Percentiles rank a stretch among this genome's conserved stretches.
Conservation (phyloP, 92 coral and sea anemone species). For the Anthopleura xanthogrammica region DNA sequence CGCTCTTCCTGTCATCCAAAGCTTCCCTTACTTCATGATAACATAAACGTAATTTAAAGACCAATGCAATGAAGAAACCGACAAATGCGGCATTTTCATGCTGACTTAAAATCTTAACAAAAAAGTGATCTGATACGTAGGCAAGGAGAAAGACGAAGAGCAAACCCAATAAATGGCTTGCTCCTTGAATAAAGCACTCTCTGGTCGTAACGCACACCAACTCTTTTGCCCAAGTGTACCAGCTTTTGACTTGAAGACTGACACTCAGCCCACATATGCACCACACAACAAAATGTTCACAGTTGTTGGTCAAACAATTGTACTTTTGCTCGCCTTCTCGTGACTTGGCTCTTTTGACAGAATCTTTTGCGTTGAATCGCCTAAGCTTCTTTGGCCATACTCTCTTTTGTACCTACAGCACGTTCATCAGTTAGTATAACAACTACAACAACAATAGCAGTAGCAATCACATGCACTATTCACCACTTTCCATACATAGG, state of each 20-base stretch:
- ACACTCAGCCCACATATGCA: conserved; percentile 1
- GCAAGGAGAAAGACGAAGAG: not conserved
- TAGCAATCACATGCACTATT: too few relatives aligned
- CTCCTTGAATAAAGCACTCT: not conserved
- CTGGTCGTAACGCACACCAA: not conserved
- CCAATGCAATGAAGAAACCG: not conserved
- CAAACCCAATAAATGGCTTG: not conserved
- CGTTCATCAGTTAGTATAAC: not conserved
- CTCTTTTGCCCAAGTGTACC: not conserved
- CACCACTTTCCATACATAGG: too few relatives aligned
- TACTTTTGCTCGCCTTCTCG: not conserved
- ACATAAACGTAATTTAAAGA: not conserved
- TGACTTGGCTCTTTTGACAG: not conserved
- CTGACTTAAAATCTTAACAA: not conserved
- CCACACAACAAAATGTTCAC: conserved; percentile 7
- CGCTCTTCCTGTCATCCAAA: not conserved
- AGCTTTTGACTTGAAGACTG: not conserved
- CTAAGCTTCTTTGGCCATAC: not conserved
- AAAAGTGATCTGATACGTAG: not conserved
- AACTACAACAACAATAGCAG: too few relatives aligned
- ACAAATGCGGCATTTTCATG: not conserved
- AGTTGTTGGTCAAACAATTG: conserved; percentile 7
- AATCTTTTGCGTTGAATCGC: not conserved
- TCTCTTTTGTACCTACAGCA: not conserved
- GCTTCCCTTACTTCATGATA: not conserved